Percentiles rank a stretch among this genome's conserved stretches.
phyloP scores from a whole-genome alignment of 2,113 vertebrate genomes.

The Oncorhynchus nerka region DNA sequence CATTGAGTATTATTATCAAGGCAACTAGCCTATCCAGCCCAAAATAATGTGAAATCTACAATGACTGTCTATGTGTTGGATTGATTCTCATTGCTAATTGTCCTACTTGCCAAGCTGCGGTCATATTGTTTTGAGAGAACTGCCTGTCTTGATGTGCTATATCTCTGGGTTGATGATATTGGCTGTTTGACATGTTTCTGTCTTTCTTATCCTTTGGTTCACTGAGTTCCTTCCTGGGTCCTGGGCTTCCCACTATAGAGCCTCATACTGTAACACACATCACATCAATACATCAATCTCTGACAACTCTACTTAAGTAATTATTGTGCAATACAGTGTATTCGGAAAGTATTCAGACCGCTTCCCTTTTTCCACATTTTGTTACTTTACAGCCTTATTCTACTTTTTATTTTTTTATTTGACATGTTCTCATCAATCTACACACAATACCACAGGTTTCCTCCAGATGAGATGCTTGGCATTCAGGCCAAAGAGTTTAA shows the following conservation, averaged over 20 bases:
- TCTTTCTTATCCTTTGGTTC: conserved; percentile 50
- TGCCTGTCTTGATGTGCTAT: conserved; percentile 35
- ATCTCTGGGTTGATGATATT: background rate
- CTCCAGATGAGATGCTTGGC: too few relatives aligned
- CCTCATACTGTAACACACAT: background rate
- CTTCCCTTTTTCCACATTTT: too few relatives aligned
- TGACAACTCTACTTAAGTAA: background rate
- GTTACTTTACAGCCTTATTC: too few relatives aligned
- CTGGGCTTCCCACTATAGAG: background rate
- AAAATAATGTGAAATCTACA: background rate
- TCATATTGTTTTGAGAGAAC: conserved; percentile 20
- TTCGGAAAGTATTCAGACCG: too few relatives aligned
- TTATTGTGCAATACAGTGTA: too few relatives aligned
- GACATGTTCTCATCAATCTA: too few relatives aligned
- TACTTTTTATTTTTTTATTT: too few relatives aligned
- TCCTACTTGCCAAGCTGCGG: conserved; percentile 24
- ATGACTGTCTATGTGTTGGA: conserved; percentile 49
- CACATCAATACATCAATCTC: background rate
- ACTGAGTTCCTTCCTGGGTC: background rate
- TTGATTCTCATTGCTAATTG: conserved; percentile 57
- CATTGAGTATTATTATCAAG: background rate
- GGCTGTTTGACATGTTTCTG: conserved; percentile 19
- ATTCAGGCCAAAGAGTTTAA: too few relatives aligned
- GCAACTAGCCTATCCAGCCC: background rate
- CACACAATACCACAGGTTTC: too few relatives aligned